phyloP scores from a whole-genome alignment of 2,888 invertebrate species.

The Cyaniris semiargus region DNA sequence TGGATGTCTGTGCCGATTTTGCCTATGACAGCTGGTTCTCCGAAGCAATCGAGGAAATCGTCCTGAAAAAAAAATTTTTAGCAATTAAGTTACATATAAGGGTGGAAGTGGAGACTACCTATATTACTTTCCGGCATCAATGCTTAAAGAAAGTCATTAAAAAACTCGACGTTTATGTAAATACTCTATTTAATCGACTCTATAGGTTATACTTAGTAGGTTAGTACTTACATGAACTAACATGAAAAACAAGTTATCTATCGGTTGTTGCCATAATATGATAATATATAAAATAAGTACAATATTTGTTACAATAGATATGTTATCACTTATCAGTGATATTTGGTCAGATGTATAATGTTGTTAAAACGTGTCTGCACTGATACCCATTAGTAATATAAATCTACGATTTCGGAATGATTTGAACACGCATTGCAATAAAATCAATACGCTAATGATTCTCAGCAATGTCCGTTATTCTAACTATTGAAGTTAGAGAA shows the following conservation, averaged over 20 bases:
- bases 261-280: background rate
- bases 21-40: constrained; percentile 91
- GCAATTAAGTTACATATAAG: too few species aligned
- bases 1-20: constrained; percentile 95
- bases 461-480: background rate
- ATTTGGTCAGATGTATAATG: background rate
- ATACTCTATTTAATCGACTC: too few species aligned
- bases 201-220: too few species aligned
- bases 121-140: too few species aligned
- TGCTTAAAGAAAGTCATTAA: too few species aligned
- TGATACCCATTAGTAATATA: background rate
- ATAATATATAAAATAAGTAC: background rate
- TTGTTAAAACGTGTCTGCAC: background rate
- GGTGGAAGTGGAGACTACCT: too few species aligned
- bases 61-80: constrained; percentile 83
- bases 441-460: background rate
- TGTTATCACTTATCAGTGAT: background rate
- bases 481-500: too few species aligned
- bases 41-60: constrained; percentile 95
- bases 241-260: background rate
- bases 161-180: too few species aligned
- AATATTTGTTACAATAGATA: constrained; percentile 9
- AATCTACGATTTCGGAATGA: background rate
- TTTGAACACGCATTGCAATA: background rate
- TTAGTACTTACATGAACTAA: background rate